Evolutionary conservation across 2,797 vertebrate genomes (phyloP), one percentile per base, ranked within the genome.

Genomic region (Bryconaethiops microstoma): DNA sequence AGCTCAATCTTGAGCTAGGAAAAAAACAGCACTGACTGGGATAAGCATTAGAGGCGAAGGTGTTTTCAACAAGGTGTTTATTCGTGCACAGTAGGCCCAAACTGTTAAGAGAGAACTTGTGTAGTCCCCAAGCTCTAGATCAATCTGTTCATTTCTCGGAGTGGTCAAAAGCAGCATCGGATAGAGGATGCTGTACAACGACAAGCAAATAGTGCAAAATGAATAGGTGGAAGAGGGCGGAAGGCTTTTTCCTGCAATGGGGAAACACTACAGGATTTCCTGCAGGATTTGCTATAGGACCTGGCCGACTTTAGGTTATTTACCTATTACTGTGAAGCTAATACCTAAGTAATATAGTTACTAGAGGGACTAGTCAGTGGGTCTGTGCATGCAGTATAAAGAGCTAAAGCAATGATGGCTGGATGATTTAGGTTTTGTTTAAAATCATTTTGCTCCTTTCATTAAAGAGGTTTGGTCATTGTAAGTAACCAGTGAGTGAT

Each of bases 201-300:
- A 13, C 19, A 16, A 5, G 57, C 29, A 68, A 13, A 4, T 35
- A 6, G 8, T 29, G 29, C 39, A 65, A 48, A 69, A 77, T 40
- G 62, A 81, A 76, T 81, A 29, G 54, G 79, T 64, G 40, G 79
- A 76, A 76, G 54, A 42, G 0, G 16, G 65, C 52, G 74, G 74
- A 69, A 76, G 68, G 19, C 42, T n/a, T 21, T 72, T 71, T 64
- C 52, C 45, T 71, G 67, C 39, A 23, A 35, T 72, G 35, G 39
- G 39, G 80, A 77, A 73, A 50, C 45, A 77, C 60, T 77, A 25
- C 60, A 77, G 68, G 80, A 77, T 82, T 77, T 82, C 60, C 75
- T 45, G 5, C 63, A 16, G 16, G 42, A 45, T 12, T 39, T 65
- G 19, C 48, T 65, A 39, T 55, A 67, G 74, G 62, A 82, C 21